phyloP scores from a whole-genome alignment of 1,140 invertebrate genomes.

The Macrosteles quadrilineatus region DNA sequence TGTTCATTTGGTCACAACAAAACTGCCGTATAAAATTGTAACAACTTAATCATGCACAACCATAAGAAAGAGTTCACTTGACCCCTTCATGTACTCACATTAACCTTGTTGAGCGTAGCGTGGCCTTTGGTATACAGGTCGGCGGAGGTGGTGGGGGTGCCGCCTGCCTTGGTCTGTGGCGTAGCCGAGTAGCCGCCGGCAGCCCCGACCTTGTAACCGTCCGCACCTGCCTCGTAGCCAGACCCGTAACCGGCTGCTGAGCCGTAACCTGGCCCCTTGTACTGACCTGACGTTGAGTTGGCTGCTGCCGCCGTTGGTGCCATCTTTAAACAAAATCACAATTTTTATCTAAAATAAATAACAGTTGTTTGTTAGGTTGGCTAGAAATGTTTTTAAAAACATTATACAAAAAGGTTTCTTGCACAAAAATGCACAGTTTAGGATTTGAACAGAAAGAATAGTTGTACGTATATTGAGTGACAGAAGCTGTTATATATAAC shows the following conservation, averaged over 20 bases:
- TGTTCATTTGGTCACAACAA: too few species aligned
- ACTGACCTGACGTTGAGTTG: constrained; percentile 61
- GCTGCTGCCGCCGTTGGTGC: constrained; percentile 56
- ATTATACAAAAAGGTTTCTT: background rate
- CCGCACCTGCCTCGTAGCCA: constrained; percentile 66
- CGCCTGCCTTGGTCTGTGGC: constrained; percentile 57
- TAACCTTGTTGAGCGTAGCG: constrained; percentile 71
- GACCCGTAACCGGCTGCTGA: constrained; percentile 62
- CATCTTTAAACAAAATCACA: constrained; percentile 57
- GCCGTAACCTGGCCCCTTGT: constrained; percentile 63
- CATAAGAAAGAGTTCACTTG: too few species aligned
- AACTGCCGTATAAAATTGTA: too few species aligned
- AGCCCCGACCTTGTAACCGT: constrained; percentile 62
- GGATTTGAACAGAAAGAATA: too few species aligned
- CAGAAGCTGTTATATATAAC: too few species aligned
- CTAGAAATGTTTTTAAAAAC: background rate
- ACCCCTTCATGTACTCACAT: constrained; percentile 65
- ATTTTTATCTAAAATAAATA: constrained; percentile 43
- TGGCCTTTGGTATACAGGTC: constrained; percentile 74
- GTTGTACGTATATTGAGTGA: too few species aligned
- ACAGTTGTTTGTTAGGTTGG: background rate
- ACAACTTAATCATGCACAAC: too few species aligned
- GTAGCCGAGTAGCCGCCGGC: constrained; percentile 54
- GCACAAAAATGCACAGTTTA: too few species aligned
- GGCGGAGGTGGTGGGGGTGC: constrained; percentile 54